These are phyloP conservation scores for Yponomeuta malinellus DNA, from an alignment of 2,888 invertebrate species.

Conservation along the genomic window DNA sequence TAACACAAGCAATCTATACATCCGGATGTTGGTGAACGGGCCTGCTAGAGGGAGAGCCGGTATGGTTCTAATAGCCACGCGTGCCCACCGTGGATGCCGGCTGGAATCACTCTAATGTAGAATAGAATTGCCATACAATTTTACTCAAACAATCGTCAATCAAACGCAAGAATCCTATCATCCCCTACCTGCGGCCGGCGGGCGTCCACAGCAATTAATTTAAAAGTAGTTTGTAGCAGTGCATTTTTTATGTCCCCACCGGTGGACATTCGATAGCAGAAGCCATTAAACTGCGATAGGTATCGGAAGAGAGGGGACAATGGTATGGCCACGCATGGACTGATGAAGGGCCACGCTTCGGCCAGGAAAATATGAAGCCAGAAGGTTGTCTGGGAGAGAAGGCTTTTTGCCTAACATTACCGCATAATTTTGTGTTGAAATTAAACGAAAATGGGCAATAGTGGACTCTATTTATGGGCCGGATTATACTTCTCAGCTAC, in stretches of 20 bases:
- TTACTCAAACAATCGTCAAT: no score
- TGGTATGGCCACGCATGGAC: constrained; percentile 31
- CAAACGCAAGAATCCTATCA: no score
- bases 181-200: background rate
- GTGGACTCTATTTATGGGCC: no score
- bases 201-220: background rate
- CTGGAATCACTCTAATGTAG: no score
- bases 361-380: constrained; percentile 26
- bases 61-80: no score
- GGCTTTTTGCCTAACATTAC: background rate
- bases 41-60: no score
- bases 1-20: no score
- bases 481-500: no score
- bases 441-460: no score
- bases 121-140: no score
- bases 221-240: background rate
- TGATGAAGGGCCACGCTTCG: constrained; percentile 36
- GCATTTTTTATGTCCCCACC: constrained; percentile 2
- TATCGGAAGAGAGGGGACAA: background rate
- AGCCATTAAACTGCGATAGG: constrained; percentile 10
- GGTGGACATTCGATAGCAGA: constrained; percentile 8
- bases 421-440: background rate
- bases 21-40: no score
- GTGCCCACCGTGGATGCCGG: no score
- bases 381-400: background rate